Evolutionary conservation across 2,797 vertebrate species (phyloP).

Genomic region (Bothrops alternatus): DNA sequence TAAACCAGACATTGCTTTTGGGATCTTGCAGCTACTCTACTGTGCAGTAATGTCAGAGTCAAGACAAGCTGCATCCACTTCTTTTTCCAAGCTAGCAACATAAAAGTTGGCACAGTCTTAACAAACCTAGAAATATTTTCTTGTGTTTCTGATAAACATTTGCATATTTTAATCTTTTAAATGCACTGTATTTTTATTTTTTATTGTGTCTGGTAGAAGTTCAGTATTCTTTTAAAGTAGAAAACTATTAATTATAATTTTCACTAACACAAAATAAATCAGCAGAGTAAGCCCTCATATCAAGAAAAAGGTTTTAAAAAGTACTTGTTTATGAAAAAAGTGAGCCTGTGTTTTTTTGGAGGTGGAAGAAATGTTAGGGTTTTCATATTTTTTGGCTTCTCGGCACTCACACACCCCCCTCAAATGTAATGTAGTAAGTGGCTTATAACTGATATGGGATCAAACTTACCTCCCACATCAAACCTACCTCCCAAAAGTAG

Average conservation of each 20-base stretch:
- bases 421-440: neutral
- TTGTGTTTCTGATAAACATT: neutral
- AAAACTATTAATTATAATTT: neutral
- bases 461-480: neutral
- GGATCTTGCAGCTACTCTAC: neutral
- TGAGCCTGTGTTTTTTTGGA: neutral
- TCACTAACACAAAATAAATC: neutral
- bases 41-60: neutral
- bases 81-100: neutral
- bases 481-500: slow-evolving; percentile 89
- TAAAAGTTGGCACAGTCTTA: slow-evolving; percentile 1
- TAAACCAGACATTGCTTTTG: neutral
- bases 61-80: slow-evolving; percentile 7
- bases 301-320: neutral
- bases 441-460: neutral
- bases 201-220: neutral
- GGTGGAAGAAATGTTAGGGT: neutral
- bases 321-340: neutral
- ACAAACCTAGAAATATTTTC: neutral
- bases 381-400: neutral
- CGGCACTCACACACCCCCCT: neutral
- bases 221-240: neutral
- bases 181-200: neutral
- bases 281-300: neutral
- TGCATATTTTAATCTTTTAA: neutral